Evolutionary conservation across 30 jellyfish, hydroid and myxozoan genomes (phyloP).

Genomic region (Nemopilema nomurai): DNA sequence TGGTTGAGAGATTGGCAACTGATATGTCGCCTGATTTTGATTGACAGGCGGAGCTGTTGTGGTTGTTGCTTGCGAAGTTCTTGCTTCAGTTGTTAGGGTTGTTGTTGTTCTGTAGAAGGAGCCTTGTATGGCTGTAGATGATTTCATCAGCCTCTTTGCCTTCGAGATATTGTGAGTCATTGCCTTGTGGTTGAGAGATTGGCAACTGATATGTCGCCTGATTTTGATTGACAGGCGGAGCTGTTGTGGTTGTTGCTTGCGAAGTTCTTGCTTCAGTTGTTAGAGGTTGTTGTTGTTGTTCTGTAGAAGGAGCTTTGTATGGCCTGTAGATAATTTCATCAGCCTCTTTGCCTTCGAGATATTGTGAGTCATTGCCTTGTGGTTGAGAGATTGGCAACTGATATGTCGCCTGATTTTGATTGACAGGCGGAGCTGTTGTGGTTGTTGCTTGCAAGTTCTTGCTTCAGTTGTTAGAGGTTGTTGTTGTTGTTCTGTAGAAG

Average conservation of each 20-base stretch:
- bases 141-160: conserved; percentile 35
- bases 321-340: background rate
- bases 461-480: background rate
- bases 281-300: background rate
- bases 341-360: background rate
- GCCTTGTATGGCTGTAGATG: background rate
- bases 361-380: background rate
- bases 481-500: background rate
- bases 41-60: background rate
- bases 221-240: background rate
- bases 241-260: background rate
- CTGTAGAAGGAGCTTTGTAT: background rate
- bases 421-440: background rate
- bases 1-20: background rate
- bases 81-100: conserved; percentile 9
- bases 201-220: background rate
- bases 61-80: background rate
- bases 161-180: background rate
- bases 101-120: conserved; percentile 12
- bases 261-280: background rate
- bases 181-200: background rate
- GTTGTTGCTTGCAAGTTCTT: background rate
- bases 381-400: background rate
- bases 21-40: too few species aligned
- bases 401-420: background rate